phyloP scores from a whole-genome alignment of 2,888 invertebrate genomes.

The Adelognathus sp. region DNA sequence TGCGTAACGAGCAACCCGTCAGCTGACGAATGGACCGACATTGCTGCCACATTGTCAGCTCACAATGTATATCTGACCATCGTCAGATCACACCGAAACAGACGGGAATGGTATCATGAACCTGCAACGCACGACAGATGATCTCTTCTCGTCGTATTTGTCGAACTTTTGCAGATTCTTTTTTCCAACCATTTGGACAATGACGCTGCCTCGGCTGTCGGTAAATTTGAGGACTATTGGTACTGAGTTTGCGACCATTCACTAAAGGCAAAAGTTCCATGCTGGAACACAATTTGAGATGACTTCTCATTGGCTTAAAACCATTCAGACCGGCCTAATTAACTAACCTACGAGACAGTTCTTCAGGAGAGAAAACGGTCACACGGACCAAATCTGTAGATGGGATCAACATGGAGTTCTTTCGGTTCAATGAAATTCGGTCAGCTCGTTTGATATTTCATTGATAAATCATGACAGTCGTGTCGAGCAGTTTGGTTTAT shows the following conservation, averaged over 20 bases:
- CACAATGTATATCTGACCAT: constrained; percentile 20
- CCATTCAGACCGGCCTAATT: too few species aligned
- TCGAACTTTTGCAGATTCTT: neutral
- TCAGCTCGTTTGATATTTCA: too few species aligned
- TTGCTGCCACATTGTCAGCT: constrained; percentile 15
- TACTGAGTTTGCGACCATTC: neutral
- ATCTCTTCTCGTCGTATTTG: constrained; percentile 21
- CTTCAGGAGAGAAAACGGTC: too few species aligned
- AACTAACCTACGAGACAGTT: too few species aligned
- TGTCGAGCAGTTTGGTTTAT: too few species aligned
- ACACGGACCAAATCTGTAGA: too few species aligned
- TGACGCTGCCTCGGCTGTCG: neutral
- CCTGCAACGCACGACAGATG: constrained; percentile 40
- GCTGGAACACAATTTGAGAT: too few species aligned
- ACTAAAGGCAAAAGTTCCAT: neutral
- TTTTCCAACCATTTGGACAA: neutral
- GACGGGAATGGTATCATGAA: constrained; percentile 69
- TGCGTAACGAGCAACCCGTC: constrained; percentile 62
- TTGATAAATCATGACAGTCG: too few species aligned
- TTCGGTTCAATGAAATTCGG: too few species aligned
- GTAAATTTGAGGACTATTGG: neutral
- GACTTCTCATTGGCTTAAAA: too few species aligned
- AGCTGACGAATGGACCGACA: constrained; percentile 72
- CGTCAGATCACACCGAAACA: constrained; percentile 60
- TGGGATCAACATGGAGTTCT: too few species aligned